Base-by-base conservation (phyloP, 2,797 vertebrate genomes). In the Danio albolineatus region DNA sequence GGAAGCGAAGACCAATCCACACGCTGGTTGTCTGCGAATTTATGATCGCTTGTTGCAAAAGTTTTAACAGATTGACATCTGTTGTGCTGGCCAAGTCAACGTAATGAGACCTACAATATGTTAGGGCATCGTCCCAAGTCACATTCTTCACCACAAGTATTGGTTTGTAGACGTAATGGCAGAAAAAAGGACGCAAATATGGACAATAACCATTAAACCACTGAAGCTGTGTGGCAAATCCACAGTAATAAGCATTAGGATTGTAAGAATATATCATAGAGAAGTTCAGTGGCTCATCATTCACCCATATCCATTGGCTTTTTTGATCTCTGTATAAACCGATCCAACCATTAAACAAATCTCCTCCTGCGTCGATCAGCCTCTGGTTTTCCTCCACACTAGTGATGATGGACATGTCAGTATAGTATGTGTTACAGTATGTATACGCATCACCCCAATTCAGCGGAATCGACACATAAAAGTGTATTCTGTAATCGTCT, bases 51-150 rank as follows among this genome's bases (percentile, higher is more conserved):
- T 19, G 13, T 43, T 41, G 12, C 14, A 78, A 17, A 41, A 21
- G 0, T 19, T 43, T 0, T 9, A 71, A 5, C 10, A 71, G 56
- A 71, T 13, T 7, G 13, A 7, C 0, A 10, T 14, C 12, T n/a
- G 66, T n/a, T 73, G 66, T 38, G 7, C 62, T 56, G 39, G 38
- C 39, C 48, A 83, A 56, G n/a, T 83, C 81, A 7, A 7, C 41
- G 41, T 56, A 21, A 36, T 49, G 0, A 6, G 10, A 0, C 39
- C 81, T 61, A 7, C 81, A 83, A 71, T 39, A 41, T 5, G 19
- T 28, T 16, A 83, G 71, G 4, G 81, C 76, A 21, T 71, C 70
- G 46, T 75, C 64, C 76, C 76, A 83, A 6, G 54, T 54, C 70
- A 69, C 75, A 21, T n/a, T 60, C 21, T 8, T 2, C 5, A 5